phyloP scores from a whole-genome alignment of 2,888 invertebrate genomes.

The Mythimna vitellina region DNA sequence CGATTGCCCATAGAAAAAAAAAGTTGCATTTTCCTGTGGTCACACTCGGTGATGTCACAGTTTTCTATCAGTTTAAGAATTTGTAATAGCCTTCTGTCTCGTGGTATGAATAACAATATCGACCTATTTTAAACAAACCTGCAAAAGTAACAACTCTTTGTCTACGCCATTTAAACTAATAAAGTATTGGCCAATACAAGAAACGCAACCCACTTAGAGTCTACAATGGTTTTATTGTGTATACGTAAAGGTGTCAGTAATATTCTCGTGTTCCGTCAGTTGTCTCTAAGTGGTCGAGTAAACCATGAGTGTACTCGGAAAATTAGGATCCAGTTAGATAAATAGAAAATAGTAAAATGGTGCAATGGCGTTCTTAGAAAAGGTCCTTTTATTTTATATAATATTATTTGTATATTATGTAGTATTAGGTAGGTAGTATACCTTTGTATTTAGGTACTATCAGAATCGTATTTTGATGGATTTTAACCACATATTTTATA shows the following conservation, averaged over 20 bases:
- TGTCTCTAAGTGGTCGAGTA: constrained; percentile 43
- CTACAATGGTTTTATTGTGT: constrained; percentile 56
- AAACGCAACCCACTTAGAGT: constrained; percentile 33
- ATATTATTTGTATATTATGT: background rate
- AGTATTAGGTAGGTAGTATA: background rate
- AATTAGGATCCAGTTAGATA: constrained; percentile 27
- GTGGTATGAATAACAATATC: too few species aligned
- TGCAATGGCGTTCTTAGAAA: constrained; percentile 27
- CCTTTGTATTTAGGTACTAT: too few species aligned
- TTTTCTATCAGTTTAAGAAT: too few species aligned
- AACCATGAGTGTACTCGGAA: constrained; percentile 35
- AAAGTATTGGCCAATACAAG: constrained; percentile 40
- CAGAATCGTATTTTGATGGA: too few species aligned
- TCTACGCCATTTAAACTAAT: constrained; percentile 15
- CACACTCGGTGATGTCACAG: too few species aligned
- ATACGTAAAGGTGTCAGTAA: constrained; percentile 41
- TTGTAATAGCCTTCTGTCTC: too few species aligned
- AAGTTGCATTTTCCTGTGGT: too few species aligned
- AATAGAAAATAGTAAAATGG: constrained; percentile 36
- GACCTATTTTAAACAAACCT: background rate
- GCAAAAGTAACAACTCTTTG: background rate
- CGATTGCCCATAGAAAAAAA: too few species aligned
- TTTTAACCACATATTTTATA: background rate
- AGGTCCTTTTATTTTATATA: background rate
- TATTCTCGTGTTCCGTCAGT: constrained; percentile 40